Percentiles rank a stretch among this genome's conserved stretches.
Conservation (phyloP, 2,113 vertebrate species). For the Anser cygnoides region DNA sequence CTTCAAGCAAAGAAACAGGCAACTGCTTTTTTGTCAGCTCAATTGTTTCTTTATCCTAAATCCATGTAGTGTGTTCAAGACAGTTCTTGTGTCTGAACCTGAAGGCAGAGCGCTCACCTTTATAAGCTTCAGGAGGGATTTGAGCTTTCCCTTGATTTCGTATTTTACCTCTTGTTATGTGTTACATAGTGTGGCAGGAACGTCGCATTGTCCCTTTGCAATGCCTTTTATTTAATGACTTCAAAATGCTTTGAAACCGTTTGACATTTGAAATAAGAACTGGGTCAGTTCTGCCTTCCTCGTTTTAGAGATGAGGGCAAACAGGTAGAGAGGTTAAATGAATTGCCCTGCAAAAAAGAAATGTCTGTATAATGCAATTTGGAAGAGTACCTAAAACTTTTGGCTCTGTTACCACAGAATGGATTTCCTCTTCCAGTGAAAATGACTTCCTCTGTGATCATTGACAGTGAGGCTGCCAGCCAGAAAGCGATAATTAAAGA, state of each 20-base stretch:
- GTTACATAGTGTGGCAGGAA: not conserved
- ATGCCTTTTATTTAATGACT: conserved; percentile 8
- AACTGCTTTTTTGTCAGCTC: not conserved
- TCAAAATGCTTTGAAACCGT: not conserved
- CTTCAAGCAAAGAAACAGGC: not conserved
- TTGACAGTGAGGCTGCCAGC: not conserved
- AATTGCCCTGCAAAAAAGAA: conserved; percentile 34
- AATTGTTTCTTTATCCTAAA: not conserved
- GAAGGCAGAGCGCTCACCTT: not conserved
- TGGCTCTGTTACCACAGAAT: not conserved
- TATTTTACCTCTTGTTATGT: not conserved
- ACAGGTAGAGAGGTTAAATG: conserved; percentile 48
- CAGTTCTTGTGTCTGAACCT: not conserved
- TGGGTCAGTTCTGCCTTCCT: conserved; percentile 58
- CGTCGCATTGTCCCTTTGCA: not conserved
- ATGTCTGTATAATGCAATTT: not conserved
- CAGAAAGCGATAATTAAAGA: not conserved
- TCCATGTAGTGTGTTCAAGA: not conserved
- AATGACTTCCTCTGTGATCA: not conserved
- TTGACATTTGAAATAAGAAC: not conserved
- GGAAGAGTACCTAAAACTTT: not conserved
- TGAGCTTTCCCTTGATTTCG: not conserved
- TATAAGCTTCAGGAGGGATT: conserved; percentile 1
- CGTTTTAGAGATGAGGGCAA: conserved; percentile 27
- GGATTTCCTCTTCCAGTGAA: conserved; percentile 15